A percentile compares a stretch with the other conserved stretches of the same genome.
Evolutionary conservation across 2,113 vertebrate species (phyloP).

Genomic region (Gallinago media): DNA sequence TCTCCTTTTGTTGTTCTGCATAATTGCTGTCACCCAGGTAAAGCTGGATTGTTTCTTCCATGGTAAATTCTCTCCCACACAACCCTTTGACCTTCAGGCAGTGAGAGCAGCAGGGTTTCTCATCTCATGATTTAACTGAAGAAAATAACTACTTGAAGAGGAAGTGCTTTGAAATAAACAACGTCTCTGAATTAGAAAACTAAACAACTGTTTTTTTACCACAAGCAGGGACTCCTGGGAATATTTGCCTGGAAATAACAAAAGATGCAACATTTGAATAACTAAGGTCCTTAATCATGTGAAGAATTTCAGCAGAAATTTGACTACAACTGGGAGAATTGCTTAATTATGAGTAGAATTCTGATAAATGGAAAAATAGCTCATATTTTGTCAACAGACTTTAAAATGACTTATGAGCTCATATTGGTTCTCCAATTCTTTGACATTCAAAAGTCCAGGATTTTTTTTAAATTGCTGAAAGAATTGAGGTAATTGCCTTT

Average conservation of each 20-base stretch:
- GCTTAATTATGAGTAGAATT: not conserved
- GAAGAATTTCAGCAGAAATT: slow-evolving; percentile 1
- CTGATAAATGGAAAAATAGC: not conserved
- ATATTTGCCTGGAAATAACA: not conserved
- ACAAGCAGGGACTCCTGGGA: not conserved
- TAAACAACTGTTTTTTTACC: not conserved
- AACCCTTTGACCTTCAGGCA: slow-evolving; percentile 69
- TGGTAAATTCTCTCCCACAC: slow-evolving; percentile 71
- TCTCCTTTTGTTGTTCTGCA: slow-evolving; percentile 77
- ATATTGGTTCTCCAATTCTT: not conserved
- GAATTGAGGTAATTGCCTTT: not conserved
- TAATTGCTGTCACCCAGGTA: slow-evolving; percentile 84
- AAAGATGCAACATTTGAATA: not conserved
- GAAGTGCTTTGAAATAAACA: slow-evolving; percentile 53
- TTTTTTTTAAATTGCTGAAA: not conserved
- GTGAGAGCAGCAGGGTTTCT: slow-evolving; percentile 60
- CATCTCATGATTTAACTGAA: not conserved
- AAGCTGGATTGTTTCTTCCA: slow-evolving; percentile 71
- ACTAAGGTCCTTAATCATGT: not conserved
- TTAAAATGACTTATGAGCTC: not conserved
- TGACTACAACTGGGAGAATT: not conserved
- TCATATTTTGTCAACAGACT: not conserved
- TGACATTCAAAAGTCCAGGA: not conserved
- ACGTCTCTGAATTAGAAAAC: slow-evolving; percentile 25
- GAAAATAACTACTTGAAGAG: slow-evolving; percentile 43